phyloP scores from a whole-genome alignment of 2,113 vertebrate genomes.

The Myotis brandtii region DNA sequence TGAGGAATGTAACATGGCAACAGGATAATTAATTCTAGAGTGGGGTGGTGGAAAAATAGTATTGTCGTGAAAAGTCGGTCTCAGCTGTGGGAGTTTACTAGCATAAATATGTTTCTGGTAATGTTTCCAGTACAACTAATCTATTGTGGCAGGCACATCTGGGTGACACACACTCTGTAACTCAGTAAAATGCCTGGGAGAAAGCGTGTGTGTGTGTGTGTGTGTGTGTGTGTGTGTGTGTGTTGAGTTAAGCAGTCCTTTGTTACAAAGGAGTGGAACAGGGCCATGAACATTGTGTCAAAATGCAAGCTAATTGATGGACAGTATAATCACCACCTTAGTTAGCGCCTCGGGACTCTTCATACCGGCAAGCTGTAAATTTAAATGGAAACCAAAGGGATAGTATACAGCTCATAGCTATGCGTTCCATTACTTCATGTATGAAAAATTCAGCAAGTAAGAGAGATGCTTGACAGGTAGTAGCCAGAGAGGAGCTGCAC shows the following conservation, averaged over 20 bases:
- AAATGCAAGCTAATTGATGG: slow-evolving; percentile 75
- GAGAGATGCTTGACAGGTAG: slow-evolving; percentile 63
- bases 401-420: slow-evolving; percentile 39
- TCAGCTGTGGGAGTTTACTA: slow-evolving; percentile 22
- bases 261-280: slow-evolving; percentile 53
- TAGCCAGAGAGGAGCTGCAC: slow-evolving; percentile 33
- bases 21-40: slow-evolving; percentile 51
- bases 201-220: background rate
- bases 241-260: slow-evolving; percentile 63
- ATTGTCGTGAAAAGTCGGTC: background rate
- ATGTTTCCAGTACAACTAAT: slow-evolving; percentile 54
- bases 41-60: background rate
- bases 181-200: slow-evolving; percentile 39
- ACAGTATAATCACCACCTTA: slow-evolving; percentile 72
- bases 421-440: slow-evolving; percentile 73
- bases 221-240: background rate
- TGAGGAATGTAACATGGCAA: slow-evolving; percentile 7
- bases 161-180: slow-evolving; percentile 52
- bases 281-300: background rate
- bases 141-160: slow-evolving; percentile 64
- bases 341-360: slow-evolving; percentile 55
- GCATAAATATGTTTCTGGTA: slow-evolving; percentile 1
- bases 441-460: slow-evolving; percentile 70
- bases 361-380: slow-evolving; percentile 65
- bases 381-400: slow-evolving; percentile 70